Evolutionary conservation across 1,140 invertebrate species (phyloP), one percentile per base, ranked within the genome.

Genomic region (Drosophila pandora): DNA sequence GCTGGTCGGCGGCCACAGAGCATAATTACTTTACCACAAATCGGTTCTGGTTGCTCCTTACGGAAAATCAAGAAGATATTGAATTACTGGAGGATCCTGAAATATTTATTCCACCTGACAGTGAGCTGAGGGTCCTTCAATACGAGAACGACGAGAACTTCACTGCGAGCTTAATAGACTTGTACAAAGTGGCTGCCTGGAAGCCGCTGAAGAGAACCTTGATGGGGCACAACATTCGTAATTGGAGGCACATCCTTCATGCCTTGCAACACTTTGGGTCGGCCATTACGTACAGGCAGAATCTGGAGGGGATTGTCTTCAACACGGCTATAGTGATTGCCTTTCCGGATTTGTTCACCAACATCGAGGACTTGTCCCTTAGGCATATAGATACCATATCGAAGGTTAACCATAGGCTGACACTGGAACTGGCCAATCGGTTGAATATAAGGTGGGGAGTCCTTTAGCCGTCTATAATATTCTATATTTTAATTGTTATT

Each of bases 371-470:
- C 71, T 68, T 93, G 30, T 90, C 82, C 3, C 59, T 92, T 54
- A 77, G 93, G 0, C 93, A 93, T 49, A 92, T 93, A 22, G 93
- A 93, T 39, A 93, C 93, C 1, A 93, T 93, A 57, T 92, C 93
- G 0, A 93, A 93, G 58, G 78, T 93, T 0, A 93, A 92, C 52
- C 93, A 93, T 77, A 92, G 92, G 3, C 63, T 94, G 1, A 88
- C 93, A 22, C 74, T 92, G 59, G 84, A 92, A 22, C 72, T 92
- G 43, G 92, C 92, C 3, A 92, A 93, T 54, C 91, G 93, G 32
- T 59, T 94, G 7, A 90, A 93, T 64, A 92, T 93, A 58, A 91
- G 92, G 93, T 93, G 62, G 9, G 47, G 21, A 6, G 25, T 28
- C 5, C 8, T 17, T 21, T 8, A 21, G 0, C 0, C 7, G 2